phyloP scores from a whole-genome alignment of 2,888 invertebrate species.

The Fragum whitleyi region DNA sequence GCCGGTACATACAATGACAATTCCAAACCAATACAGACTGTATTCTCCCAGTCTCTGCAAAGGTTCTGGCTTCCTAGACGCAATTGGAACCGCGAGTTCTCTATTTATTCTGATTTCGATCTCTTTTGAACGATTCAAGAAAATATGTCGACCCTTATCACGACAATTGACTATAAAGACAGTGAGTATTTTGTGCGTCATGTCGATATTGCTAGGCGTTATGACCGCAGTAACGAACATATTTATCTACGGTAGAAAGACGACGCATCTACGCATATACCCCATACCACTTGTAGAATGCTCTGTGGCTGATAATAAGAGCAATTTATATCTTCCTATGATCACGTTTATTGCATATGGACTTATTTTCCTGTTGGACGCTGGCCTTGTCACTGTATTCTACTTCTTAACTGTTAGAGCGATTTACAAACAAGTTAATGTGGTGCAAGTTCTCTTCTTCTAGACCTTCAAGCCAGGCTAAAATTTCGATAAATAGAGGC shows the following conservation, averaged over 20 bases:
- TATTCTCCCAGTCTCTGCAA: conserved; percentile 2
- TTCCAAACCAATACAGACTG: conserved; percentile 13
- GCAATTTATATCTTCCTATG: neutral
- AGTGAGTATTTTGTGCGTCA: neutral
- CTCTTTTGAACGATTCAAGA: conserved; percentile 10
- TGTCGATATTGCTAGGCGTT: neutral
- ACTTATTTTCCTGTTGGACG: neutral
- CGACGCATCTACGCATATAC: neutral
- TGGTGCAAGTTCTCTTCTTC: neutral
- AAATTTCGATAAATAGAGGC: neutral
- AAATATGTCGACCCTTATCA: conserved; percentile 6
- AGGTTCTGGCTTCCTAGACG: conserved; percentile 1
- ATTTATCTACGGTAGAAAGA: conserved; percentile 11
- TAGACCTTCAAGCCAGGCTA: neutral
- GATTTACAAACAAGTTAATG: neutral
- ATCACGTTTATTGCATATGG: neutral
- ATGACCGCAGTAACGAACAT: neutral
- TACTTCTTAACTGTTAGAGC: neutral
- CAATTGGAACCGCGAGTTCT: neutral
- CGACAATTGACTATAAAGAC: neutral
- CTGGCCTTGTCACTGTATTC: neutral
- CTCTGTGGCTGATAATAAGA: neutral
- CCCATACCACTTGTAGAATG: conserved; percentile 1
- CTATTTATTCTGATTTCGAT: conserved; percentile 12
- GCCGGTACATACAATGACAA: neutral